Percentiles rank a stretch among this genome's conserved stretches.
Evolutionary conservation across 2,888 invertebrate species (phyloP).

Genomic region (Actias luna): DNA sequence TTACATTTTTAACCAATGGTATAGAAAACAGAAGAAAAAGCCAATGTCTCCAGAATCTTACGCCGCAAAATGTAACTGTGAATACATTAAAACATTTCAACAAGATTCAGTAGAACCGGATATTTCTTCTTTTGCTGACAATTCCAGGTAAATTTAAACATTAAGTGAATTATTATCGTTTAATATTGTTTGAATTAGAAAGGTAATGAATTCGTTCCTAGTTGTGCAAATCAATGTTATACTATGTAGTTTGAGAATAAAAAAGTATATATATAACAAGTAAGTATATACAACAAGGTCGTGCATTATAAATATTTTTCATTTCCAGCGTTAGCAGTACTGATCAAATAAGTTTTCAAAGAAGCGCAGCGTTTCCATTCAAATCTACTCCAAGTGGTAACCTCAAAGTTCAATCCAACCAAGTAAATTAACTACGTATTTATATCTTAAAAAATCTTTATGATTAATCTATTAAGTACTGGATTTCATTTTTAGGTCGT

Average conservation of each 20-base stretch:
- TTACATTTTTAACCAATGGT: slow-evolving; percentile 5
- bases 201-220: background rate
- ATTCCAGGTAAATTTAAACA: slow-evolving; percentile 55
- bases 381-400: slow-evolving; percentile 86
- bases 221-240: background rate
- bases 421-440: slow-evolving; percentile 62
- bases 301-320: background rate
- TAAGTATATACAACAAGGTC: background rate
- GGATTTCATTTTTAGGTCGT: slow-evolving; percentile 78
- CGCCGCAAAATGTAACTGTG: slow-evolving; percentile 50
- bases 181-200: background rate
- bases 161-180: background rate
- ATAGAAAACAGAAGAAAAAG: slow-evolving; percentile 59
- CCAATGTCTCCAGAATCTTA: slow-evolving; percentile 55
- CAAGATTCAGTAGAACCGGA: slow-evolving; percentile 41
- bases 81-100: slow-evolving; percentile 46
- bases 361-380: slow-evolving; percentile 82
- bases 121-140: slow-evolving; percentile 55
- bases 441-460: background rate
- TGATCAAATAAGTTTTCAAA: slow-evolving; percentile 47
- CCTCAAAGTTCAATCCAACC: slow-evolving; percentile 85
- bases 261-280: background rate
- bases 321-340: slow-evolving; percentile 53
- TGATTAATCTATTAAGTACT: background rate
- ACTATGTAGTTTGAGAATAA: background rate